Percentiles rank a stretch among this genome's conserved stretches.
Conservation (phyloP, 1,140 invertebrate species). For the Anastrepha obliqua region DNA sequence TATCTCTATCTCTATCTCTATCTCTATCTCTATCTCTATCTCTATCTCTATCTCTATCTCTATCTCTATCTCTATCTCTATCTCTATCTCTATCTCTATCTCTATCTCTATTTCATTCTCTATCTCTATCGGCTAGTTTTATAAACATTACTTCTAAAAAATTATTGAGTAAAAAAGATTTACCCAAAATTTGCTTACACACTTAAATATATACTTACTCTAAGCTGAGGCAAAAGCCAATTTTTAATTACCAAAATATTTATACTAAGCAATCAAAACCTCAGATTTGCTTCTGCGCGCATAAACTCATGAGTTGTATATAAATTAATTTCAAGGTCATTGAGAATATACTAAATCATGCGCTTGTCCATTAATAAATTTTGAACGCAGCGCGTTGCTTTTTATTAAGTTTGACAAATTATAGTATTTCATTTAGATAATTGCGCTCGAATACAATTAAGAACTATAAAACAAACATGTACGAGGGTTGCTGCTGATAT, state of each 20-base stretch:
- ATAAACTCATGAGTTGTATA: too few species aligned
- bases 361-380: constrained; percentile 2
- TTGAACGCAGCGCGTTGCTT: neutral
- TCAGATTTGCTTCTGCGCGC: too few species aligned
- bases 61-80: too few species aligned
- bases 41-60: too few species aligned
- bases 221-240: neutral
- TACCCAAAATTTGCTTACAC: too few species aligned
- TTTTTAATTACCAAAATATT: neutral
- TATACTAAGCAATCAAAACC: neutral
- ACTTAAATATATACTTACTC: neutral
- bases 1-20: too few species aligned
- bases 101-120: too few species aligned
- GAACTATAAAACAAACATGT: neutral
- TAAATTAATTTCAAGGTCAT: neutral
- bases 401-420: neutral
- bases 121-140: too few species aligned
- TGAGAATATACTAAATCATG: neutral
- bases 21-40: too few species aligned
- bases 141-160: too few species aligned
- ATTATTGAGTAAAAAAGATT: too few species aligned
- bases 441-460: neutral
- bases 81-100: too few species aligned
- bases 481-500: neutral
- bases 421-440: neutral